phyloP scores from a whole-genome alignment of 2,888 invertebrate species.

The Netelia melanura region DNA sequence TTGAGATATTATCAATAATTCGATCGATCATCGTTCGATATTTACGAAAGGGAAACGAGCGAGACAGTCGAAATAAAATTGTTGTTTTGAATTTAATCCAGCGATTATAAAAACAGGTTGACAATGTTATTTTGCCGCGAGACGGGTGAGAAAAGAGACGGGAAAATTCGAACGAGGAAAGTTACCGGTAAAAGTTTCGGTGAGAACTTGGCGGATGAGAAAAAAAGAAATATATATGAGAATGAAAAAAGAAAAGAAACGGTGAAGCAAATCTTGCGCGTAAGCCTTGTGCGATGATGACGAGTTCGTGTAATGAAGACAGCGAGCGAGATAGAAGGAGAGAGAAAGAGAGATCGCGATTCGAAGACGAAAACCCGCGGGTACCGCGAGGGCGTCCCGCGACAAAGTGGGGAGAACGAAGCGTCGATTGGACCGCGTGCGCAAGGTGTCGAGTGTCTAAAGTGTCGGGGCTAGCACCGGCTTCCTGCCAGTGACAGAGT shows the following conservation, averaged over 20 bases:
- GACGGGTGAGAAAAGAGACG: no score
- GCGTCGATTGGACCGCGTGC: slow-evolving; percentile 74
- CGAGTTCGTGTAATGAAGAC: not conserved
- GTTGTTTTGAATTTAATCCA: no score
- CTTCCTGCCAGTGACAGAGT: slow-evolving; percentile 77
- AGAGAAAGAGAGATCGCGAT: slow-evolving; percentile 26
- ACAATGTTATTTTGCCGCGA: no score
- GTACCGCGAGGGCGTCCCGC: slow-evolving; percentile 26
- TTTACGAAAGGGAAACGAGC: no score
- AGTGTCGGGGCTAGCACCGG: slow-evolving; percentile 76
- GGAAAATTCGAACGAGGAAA: no score
- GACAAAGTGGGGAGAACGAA: slow-evolving; percentile 54
- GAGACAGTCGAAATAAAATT: no score
- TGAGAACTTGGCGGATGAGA: not conserved
- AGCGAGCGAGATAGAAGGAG: slow-evolving; percentile 11
- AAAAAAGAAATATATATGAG: not conserved
- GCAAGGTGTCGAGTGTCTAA: slow-evolving; percentile 77
- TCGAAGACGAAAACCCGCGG: slow-evolving; percentile 58
- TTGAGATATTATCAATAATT: no score
- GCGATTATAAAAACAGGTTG: no score
- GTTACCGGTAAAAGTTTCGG: no score
- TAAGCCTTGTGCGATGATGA: not conserved
- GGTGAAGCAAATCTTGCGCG: not conserved
- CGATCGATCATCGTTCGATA: no score
- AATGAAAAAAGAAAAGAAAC: not conserved